Evolutionary conservation across 2,888 invertebrate genomes (phyloP).

Genomic region (Calliphora vomitoria): DNA sequence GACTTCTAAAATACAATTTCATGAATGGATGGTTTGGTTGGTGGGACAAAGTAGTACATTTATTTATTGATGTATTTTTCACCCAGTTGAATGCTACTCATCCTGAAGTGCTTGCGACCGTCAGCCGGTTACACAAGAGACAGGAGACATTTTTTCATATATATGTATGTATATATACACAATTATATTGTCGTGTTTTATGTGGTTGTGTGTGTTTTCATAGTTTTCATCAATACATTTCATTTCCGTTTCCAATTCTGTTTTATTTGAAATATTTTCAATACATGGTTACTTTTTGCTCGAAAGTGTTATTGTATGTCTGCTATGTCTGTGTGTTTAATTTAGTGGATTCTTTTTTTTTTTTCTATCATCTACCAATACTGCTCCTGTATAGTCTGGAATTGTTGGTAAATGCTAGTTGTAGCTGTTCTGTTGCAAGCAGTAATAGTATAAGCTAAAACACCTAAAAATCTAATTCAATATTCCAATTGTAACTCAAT

Average conservation of each 20-base stretch:
- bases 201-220: slow-evolving; percentile 29
- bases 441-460: slow-evolving; percentile 35
- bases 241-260: slow-evolving; percentile 64
- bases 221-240: slow-evolving; percentile 61
- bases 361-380: slow-evolving; percentile 17
- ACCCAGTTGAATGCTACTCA: neutral
- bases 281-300: slow-evolving; percentile 14
- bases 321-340: slow-evolving; percentile 28
- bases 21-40: neutral
- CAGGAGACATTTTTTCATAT: neutral
- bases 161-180: slow-evolving; percentile 4
- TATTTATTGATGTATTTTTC: slow-evolving; percentile 41
- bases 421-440: neutral
- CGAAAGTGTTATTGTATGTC: slow-evolving; percentile 24
- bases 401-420: neutral
- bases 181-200: slow-evolving; percentile 56
- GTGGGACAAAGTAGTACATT: neutral
- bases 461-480: slow-evolving; percentile 70
- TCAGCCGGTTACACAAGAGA: slow-evolving; percentile 22
- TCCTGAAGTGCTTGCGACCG: neutral
- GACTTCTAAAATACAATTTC: slow-evolving; percentile 59
- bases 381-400: neutral
- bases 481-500: slow-evolving; percentile 74
- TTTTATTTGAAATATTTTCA: slow-evolving; percentile 31
- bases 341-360: slow-evolving; percentile 37